These are phyloP conservation scores for Bryconaethiops microstoma DNA, from an alignment of 2,797 vertebrate genomes.

Conservation along the genomic window DNA sequence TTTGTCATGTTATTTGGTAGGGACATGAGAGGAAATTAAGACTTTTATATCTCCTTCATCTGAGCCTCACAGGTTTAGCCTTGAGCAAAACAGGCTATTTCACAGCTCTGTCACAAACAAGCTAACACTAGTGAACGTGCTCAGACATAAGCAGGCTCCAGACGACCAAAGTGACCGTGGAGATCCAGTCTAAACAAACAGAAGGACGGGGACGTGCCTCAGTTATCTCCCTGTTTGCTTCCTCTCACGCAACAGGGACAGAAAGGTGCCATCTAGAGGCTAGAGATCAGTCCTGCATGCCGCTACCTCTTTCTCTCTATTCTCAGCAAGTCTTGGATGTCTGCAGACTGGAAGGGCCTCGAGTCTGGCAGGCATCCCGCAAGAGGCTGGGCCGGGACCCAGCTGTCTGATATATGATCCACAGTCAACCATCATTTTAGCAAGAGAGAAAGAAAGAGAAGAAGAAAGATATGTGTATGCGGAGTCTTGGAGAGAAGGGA, in stretches of 20 bases:
- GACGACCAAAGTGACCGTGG: constrained; percentile 38
- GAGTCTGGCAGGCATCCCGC: constrained; percentile 36
- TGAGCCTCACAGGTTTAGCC: not conserved
- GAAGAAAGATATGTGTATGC: not conserved
- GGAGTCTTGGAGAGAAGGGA: not conserved
- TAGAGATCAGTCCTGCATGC: not conserved
- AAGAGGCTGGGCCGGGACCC: constrained; percentile 3
- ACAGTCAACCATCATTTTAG: constrained; percentile 34
- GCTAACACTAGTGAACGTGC: constrained; percentile 52
- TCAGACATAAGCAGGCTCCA: constrained; percentile 49
- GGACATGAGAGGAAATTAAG: constrained; percentile 26
- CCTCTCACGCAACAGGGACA: constrained; percentile 3
- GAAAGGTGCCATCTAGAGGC: constrained; percentile 49
- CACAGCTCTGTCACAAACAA: constrained; percentile 60
- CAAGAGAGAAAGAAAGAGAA: constrained; percentile 26
- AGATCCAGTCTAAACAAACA: constrained; percentile 50
- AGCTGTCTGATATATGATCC: constrained; percentile 33
- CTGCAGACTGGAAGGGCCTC: not conserved
- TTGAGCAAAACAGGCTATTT: constrained; percentile 10
- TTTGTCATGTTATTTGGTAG: constrained; percentile 29
- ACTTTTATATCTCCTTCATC: constrained; percentile 20
- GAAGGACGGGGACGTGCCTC: constrained; percentile 26
- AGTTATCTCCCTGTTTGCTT: constrained; percentile 30
- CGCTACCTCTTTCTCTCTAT: not conserved
- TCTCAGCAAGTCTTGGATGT: not conserved